Conservation (phyloP, 1,140 invertebrate species). For the Philopotamus ludificatus region DNA sequence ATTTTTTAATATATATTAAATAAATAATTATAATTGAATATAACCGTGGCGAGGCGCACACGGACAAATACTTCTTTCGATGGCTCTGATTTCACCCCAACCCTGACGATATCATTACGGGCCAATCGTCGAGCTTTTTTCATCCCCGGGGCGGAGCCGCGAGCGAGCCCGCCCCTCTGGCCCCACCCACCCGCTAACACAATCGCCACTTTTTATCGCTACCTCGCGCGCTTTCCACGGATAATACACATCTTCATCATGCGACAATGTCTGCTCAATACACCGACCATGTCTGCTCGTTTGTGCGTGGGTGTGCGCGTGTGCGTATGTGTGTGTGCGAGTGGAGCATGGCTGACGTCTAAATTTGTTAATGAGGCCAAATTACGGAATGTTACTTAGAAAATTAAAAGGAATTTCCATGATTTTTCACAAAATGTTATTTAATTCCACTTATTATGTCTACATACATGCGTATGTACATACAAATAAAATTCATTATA, state of each 20-base stretch:
- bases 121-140: conserved; percentile 1
- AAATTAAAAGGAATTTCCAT: not conserved
- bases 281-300: not conserved
- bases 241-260: not conserved
- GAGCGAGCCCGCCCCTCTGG: not conserved
- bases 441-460: no score
- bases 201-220: not conserved
- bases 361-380: no score
- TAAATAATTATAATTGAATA: not conserved
- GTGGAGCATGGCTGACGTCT: not conserved
- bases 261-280: not conserved
- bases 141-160: conserved; percentile 7
- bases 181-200: conserved; percentile 3
- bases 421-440: not conserved
- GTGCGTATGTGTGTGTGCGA: not conserved
- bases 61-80: no score
- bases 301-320: not conserved
- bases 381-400: no score
- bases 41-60: no score
- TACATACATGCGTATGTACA: no score
- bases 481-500: no score
- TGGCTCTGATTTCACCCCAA: not conserved
- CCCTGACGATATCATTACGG: not conserved
- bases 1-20: no score
- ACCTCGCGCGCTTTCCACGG: not conserved